phyloP scores from a whole-genome alignment of 1,140 invertebrate genomes.

The Listronotus oregonensis region DNA sequence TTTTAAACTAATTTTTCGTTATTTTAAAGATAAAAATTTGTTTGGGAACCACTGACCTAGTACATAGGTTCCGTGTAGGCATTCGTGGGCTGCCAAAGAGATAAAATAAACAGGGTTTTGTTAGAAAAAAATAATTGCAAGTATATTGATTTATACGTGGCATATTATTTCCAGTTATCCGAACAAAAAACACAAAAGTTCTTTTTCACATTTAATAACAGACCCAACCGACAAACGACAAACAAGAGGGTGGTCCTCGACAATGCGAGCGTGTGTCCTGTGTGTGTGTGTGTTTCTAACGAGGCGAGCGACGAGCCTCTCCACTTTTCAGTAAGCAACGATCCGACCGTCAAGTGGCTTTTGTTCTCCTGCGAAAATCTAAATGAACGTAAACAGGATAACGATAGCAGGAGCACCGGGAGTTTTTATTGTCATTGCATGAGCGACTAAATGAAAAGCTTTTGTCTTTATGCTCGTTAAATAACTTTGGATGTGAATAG shows the following conservation, averaged over 20 bases:
- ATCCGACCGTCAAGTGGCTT: conserved; percentile 6
- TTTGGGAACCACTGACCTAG: too few relatives aligned
- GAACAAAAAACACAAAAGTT: too few relatives aligned
- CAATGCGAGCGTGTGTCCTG: conserved; percentile 7
- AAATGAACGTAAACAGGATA: not conserved
- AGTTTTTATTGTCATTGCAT: not conserved
- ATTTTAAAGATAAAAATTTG: too few relatives aligned
- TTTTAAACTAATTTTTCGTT: too few relatives aligned
- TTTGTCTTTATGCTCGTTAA: conserved; percentile 8
- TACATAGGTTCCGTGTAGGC: too few relatives aligned
- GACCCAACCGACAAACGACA: too few relatives aligned
- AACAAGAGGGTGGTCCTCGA: conserved; percentile 6
- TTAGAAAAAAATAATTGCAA: too few relatives aligned
- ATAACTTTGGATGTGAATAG: not conserved
- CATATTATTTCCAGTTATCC: too few relatives aligned
- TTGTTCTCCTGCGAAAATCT: conserved; percentile 2
- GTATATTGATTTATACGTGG: too few relatives aligned
- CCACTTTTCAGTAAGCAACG: conserved; percentile 6
- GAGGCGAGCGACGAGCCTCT: conserved; percentile 1
- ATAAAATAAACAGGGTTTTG: too few relatives aligned
- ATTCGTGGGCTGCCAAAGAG: too few relatives aligned
- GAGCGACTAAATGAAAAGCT: not conserved
- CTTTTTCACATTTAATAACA: too few relatives aligned
- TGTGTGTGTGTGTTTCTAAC: conserved; percentile 9
- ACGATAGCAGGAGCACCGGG: not conserved